Conservation (phyloP, 2,888 invertebrate species). For the Melanostoma mellinum region DNA sequence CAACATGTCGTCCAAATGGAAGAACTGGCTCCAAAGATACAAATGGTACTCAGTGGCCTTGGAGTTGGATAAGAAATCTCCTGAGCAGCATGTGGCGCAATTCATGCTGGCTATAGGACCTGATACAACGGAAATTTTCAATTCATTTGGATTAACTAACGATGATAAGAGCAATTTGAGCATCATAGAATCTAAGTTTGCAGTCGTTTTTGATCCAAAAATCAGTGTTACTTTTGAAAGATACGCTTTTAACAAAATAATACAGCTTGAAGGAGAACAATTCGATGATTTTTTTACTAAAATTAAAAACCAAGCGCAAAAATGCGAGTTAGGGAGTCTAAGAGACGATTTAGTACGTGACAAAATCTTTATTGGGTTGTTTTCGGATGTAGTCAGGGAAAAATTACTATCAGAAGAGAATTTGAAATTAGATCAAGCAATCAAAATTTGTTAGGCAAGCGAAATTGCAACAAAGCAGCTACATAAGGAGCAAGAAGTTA, state of each 20-base stretch:
- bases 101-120: constrained; percentile 8
- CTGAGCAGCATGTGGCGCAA: not conserved
- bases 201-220: not conserved
- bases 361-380: constrained; percentile 2
- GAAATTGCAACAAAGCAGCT: constrained; percentile 8
- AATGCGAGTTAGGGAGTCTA: not conserved
- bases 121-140: not conserved
- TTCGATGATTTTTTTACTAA: too few relatives aligned
- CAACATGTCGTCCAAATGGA: too few relatives aligned
- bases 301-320: constrained; percentile 1
- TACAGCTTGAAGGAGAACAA: too few relatives aligned
- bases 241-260: too few relatives aligned
- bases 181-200: not conserved
- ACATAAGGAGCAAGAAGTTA: too few relatives aligned
- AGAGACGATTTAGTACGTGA: not conserved
- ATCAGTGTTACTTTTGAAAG: not conserved
- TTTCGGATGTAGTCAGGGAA: constrained; percentile 3
- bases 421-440: constrained; percentile 4
- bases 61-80: constrained; percentile 6
- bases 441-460: constrained; percentile 11
- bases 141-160: constrained; percentile 6
- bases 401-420: constrained; percentile 8
- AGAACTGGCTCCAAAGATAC: too few relatives aligned
- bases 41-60: too few relatives aligned
- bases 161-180: not conserved